Evolutionary conservation across 2,797 vertebrate species (phyloP).

Genomic region (Lycodopsis pacificus): DNA sequence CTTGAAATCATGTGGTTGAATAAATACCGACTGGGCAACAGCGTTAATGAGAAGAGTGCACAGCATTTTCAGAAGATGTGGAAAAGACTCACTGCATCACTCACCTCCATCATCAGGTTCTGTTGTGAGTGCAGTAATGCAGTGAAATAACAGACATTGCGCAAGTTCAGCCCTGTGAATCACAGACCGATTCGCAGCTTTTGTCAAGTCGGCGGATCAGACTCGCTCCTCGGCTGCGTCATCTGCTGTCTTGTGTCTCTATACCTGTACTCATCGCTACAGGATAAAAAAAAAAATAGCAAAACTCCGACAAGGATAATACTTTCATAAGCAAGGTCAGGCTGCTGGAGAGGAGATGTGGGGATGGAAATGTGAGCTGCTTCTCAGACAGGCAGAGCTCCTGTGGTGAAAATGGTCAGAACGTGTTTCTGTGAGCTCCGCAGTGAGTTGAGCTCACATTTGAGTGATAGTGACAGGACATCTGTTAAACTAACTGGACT

Average conservation of each 20-base stretch:
- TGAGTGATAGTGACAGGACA: slow-evolving; percentile 42
- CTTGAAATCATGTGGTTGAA: background rate
- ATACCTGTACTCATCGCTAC: background rate
- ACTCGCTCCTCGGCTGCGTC: slow-evolving; percentile 22
- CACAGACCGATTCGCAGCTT: slow-evolving; percentile 29
- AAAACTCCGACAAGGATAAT: slow-evolving; percentile 18
- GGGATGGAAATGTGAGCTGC: slow-evolving; percentile 16
- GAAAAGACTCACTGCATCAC: background rate
- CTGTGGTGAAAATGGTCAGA: slow-evolving; percentile 15
- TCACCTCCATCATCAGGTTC: slow-evolving; percentile 12
- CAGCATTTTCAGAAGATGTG: slow-evolving; percentile 3
- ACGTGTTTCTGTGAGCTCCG: slow-evolving; percentile 12
- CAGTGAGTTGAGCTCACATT: slow-evolving; percentile 33
- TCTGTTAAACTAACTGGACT: slow-evolving; percentile 49
- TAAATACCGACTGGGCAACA: background rate
- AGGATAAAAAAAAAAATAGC: slow-evolving; percentile 10
- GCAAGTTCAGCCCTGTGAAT: slow-evolving; percentile 18
- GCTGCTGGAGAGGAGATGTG: slow-evolving; percentile 5
- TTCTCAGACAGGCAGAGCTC: slow-evolving; percentile 27
- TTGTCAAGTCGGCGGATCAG: slow-evolving; percentile 16
- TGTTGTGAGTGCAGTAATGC: slow-evolving; percentile 2
- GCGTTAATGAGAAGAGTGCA: background rate
- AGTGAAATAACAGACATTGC: slow-evolving; percentile 2
- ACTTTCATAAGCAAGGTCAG: slow-evolving; percentile 24
- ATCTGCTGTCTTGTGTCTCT: slow-evolving; percentile 2